Evolutionary conservation across 64 coral and sea anemone species (phyloP).

Genomic region (Orbicella faveolata): DNA sequence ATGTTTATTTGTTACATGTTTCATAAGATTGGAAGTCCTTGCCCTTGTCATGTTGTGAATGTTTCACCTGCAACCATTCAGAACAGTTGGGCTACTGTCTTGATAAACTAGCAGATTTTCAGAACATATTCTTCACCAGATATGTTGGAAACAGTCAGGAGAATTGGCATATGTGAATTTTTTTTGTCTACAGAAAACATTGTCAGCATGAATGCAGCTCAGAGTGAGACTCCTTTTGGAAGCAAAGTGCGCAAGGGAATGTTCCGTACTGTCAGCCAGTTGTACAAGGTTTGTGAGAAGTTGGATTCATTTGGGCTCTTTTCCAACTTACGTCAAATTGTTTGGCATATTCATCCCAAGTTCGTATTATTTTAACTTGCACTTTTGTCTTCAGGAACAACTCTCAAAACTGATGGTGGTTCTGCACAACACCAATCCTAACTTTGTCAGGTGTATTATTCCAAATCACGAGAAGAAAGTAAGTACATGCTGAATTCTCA

Average conservation of each 20-base stretch:
- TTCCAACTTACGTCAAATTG: too few species aligned
- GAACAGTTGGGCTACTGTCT: too few species aligned
- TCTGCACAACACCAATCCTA: constrained; percentile 89
- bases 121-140: too few species aligned
- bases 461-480: constrained; percentile 98
- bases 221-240: constrained; percentile 93
- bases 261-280: constrained; percentile 96
- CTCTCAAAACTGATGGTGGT: constrained; percentile 83
- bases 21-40: background rate
- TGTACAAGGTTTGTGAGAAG: constrained; percentile 75
- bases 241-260: constrained; percentile 97
- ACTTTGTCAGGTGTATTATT: constrained; percentile 99
- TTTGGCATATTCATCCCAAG: too few species aligned
- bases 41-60: too few species aligned
- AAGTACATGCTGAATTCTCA: background rate
- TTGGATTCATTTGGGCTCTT: too few species aligned
- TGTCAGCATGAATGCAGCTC: constrained; percentile 85
- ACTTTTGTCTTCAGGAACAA: constrained; percentile 73
- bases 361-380: background rate
- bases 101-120: too few species aligned
- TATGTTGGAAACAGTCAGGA: too few species aligned
- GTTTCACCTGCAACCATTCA: too few species aligned
- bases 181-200: constrained; percentile 56
- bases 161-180: background rate
- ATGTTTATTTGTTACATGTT: background rate